phyloP scores from a whole-genome alignment of 2,888 invertebrate species.

The Ennomos fuscantarius region DNA sequence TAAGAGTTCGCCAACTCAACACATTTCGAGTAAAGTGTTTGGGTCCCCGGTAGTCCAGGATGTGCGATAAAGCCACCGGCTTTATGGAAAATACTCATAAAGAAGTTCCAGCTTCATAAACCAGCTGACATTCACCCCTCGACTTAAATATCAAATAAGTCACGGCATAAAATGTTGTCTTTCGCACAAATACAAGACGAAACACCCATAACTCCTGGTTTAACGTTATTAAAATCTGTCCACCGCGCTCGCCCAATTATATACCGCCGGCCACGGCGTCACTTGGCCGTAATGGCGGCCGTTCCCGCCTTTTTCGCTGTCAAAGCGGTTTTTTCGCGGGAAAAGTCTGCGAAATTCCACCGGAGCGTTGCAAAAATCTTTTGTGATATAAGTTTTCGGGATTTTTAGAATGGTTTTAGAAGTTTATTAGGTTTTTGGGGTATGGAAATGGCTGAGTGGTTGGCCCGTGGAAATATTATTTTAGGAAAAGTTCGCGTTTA shows the following conservation, averaged over 20 bases:
- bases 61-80: background rate
- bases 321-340: constrained; percentile 80
- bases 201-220: constrained; percentile 43
- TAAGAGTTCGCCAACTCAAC: too few species aligned
- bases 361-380: constrained; percentile 36
- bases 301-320: constrained; percentile 83
- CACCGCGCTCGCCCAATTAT: constrained; percentile 54
- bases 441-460: constrained; percentile 16
- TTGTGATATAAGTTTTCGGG: constrained; percentile 35
- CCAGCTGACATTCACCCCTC: constrained; percentile 2
- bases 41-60: background rate
- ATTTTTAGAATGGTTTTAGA: constrained; percentile 30
- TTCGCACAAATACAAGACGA: constrained; percentile 36
- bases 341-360: constrained; percentile 45
- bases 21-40: too few species aligned
- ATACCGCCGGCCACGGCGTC: constrained; percentile 77
- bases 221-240: constrained; percentile 57
- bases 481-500: constrained; percentile 3
- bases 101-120: background rate
- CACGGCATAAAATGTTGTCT: constrained; percentile 27
- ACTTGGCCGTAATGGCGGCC: constrained; percentile 87
- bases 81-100: background rate
- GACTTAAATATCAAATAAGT: constrained; percentile 29
- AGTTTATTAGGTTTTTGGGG: constrained; percentile 30
- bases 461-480: constrained; percentile 15